These are phyloP conservation scores for Tridacna gigas DNA, from an alignment of 2,888 invertebrate species.

Conservation along the genomic window DNA sequence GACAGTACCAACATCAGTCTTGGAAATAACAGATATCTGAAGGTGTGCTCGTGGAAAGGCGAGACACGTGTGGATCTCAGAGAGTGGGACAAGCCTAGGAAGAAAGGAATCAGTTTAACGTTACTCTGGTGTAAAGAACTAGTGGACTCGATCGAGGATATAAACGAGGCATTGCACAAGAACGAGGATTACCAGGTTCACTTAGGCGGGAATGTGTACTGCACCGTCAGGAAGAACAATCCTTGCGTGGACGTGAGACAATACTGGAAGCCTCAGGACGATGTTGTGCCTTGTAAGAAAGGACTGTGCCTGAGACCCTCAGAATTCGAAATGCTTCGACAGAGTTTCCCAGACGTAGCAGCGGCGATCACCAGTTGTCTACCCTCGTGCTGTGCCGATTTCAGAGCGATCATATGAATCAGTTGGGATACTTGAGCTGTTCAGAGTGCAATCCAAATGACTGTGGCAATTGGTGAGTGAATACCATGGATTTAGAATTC, in stretches of 20 bases:
- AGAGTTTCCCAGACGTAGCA: slow-evolving; percentile 24
- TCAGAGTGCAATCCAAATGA: slow-evolving; percentile 37
- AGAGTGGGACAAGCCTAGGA: slow-evolving; percentile 39
- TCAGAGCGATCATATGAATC: slow-evolving; percentile 40
- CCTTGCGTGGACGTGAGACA: slow-evolving; percentile 44
- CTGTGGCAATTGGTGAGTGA: background rate
- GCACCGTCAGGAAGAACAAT: slow-evolving; percentile 21
- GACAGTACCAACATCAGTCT: background rate
- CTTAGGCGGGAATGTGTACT: slow-evolving; percentile 36
- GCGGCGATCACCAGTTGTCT: slow-evolving; percentile 19
- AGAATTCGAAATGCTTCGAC: slow-evolving; percentile 41
- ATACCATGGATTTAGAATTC: background rate
- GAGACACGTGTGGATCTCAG: slow-evolving; percentile 41
- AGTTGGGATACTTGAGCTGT: slow-evolving; percentile 32
- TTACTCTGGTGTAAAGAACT: slow-evolving; percentile 37
- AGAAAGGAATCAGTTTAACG: slow-evolving; percentile 44
- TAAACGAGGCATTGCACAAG: slow-evolving; percentile 16
- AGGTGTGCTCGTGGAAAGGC: slow-evolving; percentile 35
- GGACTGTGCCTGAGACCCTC: slow-evolving; percentile 41
- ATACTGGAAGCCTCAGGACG: slow-evolving; percentile 48
- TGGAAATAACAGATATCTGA: slow-evolving; percentile 35
- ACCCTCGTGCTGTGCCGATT: slow-evolving; percentile 19
- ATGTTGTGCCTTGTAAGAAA: slow-evolving; percentile 40
- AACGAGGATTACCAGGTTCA: slow-evolving; percentile 18
- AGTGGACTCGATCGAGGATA: slow-evolving; percentile 1